Evolutionary conservation across 2,888 invertebrate species (phyloP).

Genomic region (Ormyrus labotus): DNA sequence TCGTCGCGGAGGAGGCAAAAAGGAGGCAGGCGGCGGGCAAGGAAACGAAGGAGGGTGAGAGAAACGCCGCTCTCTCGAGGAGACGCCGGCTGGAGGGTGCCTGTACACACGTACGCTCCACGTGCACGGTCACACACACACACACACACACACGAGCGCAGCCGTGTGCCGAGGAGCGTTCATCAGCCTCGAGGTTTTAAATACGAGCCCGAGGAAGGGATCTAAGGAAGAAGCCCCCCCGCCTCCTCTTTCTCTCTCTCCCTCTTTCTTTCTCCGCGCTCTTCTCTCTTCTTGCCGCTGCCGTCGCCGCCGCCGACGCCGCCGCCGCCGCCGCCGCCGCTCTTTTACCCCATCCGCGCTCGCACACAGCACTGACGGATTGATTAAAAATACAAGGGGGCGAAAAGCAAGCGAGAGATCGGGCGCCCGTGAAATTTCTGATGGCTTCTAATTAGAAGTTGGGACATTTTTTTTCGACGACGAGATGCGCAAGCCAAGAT

Average conservation of each 20-base stretch:
- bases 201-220: conserved; percentile 74
- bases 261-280: conserved; percentile 51
- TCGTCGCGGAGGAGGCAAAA: conserved; percentile 53
- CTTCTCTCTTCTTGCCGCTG: conserved; percentile 22
- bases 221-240: conserved; percentile 71
- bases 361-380: conserved; percentile 73
- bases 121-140: conserved; percentile 1
- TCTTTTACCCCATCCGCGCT: conserved; percentile 47
- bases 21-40: conserved; percentile 58
- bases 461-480: conserved; percentile 46
- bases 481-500: too few relatives aligned
- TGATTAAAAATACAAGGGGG: conserved; percentile 76
- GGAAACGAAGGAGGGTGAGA: conserved; percentile 59
- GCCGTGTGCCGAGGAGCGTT: conserved; percentile 66
- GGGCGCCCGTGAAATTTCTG: conserved; percentile 63
- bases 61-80: conserved; percentile 58
- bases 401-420: conserved; percentile 61
- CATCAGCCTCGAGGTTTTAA: conserved; percentile 76
- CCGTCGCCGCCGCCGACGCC: conserved; percentile 52
- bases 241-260: conserved; percentile 42
- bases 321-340: conserved; percentile 55
- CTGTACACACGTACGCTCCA: conserved; percentile 13
- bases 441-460: conserved; percentile 59
- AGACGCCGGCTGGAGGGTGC: conserved; percentile 50
- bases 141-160: conserved; percentile 14